Evolutionary conservation across 2,113 vertebrate genomes (phyloP).

Genomic region (Chunga burmeisteri): DNA sequence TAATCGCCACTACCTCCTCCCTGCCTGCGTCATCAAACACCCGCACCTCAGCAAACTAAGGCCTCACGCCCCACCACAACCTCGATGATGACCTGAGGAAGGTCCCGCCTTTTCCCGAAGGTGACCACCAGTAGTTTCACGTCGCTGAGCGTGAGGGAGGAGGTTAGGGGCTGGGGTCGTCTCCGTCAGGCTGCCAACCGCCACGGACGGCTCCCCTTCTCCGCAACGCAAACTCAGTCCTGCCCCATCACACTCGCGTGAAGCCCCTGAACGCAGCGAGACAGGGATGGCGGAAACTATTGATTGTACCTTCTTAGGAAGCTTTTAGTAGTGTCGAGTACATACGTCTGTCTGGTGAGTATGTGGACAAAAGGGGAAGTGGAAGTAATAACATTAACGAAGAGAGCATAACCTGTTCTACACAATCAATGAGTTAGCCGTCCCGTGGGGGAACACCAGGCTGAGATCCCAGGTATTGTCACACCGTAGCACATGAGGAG

Average conservation of each 20-base stretch:
- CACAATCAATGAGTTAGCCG: background rate
- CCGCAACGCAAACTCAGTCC: background rate
- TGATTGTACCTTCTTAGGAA: background rate
- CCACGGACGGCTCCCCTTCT: background rate
- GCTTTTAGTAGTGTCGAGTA: background rate
- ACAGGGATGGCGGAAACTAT: background rate
- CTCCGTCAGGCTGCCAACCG: background rate
- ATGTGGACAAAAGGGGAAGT: background rate
- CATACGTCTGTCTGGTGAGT: background rate
- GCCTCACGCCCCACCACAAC: background rate
- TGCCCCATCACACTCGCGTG: accelerated
- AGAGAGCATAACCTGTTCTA: background rate
- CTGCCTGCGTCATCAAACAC: background rate
- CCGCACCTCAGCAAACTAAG: background rate
- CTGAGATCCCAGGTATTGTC: accelerated
- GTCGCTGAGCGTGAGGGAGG: background rate
- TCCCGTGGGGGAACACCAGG: background rate
- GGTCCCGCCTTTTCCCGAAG: background rate
- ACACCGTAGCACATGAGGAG: accelerated
- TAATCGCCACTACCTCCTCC: background rate
- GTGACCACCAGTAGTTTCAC: accelerated
- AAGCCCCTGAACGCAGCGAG: background rate
- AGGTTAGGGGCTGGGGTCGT: background rate
- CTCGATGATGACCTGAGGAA: background rate
- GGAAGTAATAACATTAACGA: background rate